Conservation (phyloP, 2,888 invertebrate species). For the Folsomia candida region DNA sequence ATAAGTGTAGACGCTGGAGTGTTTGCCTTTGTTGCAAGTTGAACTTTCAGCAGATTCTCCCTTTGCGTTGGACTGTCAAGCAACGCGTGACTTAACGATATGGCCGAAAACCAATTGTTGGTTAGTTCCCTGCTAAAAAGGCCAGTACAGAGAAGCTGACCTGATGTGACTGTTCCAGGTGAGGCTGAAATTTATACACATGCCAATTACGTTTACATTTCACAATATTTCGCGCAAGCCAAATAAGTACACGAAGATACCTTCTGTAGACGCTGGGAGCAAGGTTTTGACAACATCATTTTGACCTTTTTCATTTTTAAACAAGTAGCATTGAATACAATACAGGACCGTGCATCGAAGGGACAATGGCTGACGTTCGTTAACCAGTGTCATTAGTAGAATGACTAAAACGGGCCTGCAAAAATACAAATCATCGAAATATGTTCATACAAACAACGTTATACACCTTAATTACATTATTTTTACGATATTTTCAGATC, state of each 20-base stretch:
- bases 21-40: slow-evolving; percentile 79
- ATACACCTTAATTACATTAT: neutral
- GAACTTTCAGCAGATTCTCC: slow-evolving; percentile 84
- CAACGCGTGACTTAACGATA: slow-evolving; percentile 84
- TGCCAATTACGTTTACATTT: neutral
- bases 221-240: too few species aligned
- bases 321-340: slow-evolving; percentile 93
- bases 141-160: slow-evolving; percentile 90
- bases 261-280: slow-evolving; percentile 79
- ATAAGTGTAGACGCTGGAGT: slow-evolving; percentile 84
- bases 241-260: too few species aligned
- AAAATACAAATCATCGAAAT: slow-evolving; percentile 32
- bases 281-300: slow-evolving; percentile 85
- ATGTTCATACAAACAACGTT: neutral
- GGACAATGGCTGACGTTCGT: slow-evolving; percentile 91
- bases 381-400: slow-evolving; percentile 95
- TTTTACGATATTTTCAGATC: slow-evolving; percentile 35
- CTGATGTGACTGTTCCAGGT: slow-evolving; percentile 58
- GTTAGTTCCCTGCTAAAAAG: slow-evolving; percentile 82
- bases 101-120: slow-evolving; percentile 93
- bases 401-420: slow-evolving; percentile 86
- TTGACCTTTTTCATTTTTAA: slow-evolving; percentile 87
- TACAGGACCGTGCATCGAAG: slow-evolving; percentile 92
- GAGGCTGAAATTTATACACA: neutral
- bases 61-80: slow-evolving; percentile 81